Base-by-base conservation (phyloP, 2,888 invertebrate genomes). In the Agrenia bidenticulata region DNA sequence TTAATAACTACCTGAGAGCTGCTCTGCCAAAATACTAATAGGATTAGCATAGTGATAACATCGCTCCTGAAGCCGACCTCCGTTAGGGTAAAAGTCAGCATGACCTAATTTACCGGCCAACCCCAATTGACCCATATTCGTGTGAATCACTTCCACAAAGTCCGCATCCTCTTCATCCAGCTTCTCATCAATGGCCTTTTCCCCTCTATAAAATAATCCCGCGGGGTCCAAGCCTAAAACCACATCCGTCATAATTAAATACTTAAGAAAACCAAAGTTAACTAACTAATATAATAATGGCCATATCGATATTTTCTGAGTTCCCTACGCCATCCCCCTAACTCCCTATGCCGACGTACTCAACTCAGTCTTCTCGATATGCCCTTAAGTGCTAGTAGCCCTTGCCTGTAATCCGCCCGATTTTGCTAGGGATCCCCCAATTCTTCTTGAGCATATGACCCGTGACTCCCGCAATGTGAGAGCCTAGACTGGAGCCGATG, bases 71-170 rank as follows among this genome's bases (percentile, higher is more conserved):
- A 66, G 63, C 54, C 63, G 66, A 45, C 72, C 72, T 23, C 69
- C 69, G 55, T 69, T 69, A 1, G 69, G 69, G 21, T 65, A 72
- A 54, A 72, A 72, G 27, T 67, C 67, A 21, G 64, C 69, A 45
- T 69, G 69, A 11, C 69, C 72, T 7, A 69, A 32, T 51, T 54
- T 39, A 19, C 65, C 67, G 13, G 61, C 63, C 7, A 69, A 17
- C 0, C 72, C 72, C 13, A 72, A 49, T 42, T 69, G 72, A 2
- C 69, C 72, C 67, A 66, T 66, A 32, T 72, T 72, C 17, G 72
- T 69, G 37, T 72, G 72, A 37, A 72, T 66, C 13, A 72, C 61
- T 61, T 72, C 72, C 17, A 72, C 72, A 55, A 72, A 69, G 2
- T 67, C 63, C 9, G 72, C 72, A 41, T 72, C 72, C 1, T 65